Conservation (phyloP, 2,113 vertebrate species). For the Bos javanicus region DNA sequence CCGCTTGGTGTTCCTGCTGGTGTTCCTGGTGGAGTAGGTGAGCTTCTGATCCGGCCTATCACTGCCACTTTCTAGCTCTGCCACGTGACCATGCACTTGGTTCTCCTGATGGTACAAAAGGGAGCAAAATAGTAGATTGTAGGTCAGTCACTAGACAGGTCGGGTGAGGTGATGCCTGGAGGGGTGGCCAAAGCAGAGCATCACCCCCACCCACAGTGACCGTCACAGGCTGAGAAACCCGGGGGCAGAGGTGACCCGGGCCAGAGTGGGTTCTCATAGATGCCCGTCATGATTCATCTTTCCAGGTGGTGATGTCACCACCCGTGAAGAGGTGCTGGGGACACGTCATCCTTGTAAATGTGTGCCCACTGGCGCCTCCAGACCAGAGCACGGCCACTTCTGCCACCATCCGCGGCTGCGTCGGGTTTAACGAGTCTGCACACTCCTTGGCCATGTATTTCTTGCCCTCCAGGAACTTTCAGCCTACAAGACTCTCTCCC, state of each 20-base stretch:
- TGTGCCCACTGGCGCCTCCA: rapidly evolving
- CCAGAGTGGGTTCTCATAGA: rapidly evolving
- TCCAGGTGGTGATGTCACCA: rapidly evolving
- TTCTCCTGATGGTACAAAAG: background rate
- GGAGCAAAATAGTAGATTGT: too few relatives aligned
- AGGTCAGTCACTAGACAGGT: rapidly evolving
- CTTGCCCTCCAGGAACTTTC: background rate
- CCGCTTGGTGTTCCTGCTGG: rapidly evolving
- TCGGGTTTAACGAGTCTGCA: rapidly evolving
- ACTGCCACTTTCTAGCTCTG: rapidly evolving
- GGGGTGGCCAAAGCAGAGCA: background rate
- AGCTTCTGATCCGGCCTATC: background rate
- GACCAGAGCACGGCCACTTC: background rate
- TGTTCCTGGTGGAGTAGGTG: background rate
- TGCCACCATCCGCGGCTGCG: rapidly evolving
- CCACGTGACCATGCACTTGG: rapidly evolving
- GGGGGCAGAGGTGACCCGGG: rapidly evolving
- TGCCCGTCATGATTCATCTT: rapidly evolving
- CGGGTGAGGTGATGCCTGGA: rapidly evolving
- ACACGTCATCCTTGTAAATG: rapidly evolving
- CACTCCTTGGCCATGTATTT: rapidly evolving
- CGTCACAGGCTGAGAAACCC: background rate
- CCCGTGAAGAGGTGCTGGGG: rapidly evolving
- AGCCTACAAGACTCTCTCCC: background rate
- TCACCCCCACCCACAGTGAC: rapidly evolving